phyloP scores from a whole-genome alignment of 2,888 invertebrate genomes.

The Scaptomyza parva region DNA sequence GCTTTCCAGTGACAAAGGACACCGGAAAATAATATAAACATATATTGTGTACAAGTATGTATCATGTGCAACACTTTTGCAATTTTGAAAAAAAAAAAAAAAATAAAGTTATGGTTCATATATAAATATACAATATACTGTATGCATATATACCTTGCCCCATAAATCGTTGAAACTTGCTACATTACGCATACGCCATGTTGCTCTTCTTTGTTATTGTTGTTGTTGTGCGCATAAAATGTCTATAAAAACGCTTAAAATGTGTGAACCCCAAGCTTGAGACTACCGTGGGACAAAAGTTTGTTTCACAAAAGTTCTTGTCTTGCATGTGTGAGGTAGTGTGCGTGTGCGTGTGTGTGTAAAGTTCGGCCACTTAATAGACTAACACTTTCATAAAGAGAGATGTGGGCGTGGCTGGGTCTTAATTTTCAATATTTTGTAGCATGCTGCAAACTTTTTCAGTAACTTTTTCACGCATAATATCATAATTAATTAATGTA shows the following conservation, averaged over 20 bases:
- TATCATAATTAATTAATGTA: constrained; percentile 71
- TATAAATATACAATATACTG: constrained; percentile 23
- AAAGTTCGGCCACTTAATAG: constrained; percentile 45
- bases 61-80: neutral
- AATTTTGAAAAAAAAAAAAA: constrained; percentile 1
- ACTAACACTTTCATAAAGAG: constrained; percentile 41
- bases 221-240: constrained; percentile 63
- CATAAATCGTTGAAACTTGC: constrained; percentile 69
- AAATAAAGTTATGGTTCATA: constrained; percentile 17
- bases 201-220: constrained; percentile 39
- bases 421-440: constrained; percentile 74
- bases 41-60: neutral
- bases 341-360: constrained; percentile 19
- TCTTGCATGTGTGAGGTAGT: constrained; percentile 7
- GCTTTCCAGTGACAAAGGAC: neutral
- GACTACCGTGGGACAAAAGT: constrained; percentile 54
- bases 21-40: neutral
- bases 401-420: constrained; percentile 36
- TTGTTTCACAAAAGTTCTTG: constrained; percentile 61
- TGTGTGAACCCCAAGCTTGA: constrained; percentile 54
- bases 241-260: constrained; percentile 70
- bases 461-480: constrained; percentile 59
- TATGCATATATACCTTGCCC: constrained; percentile 28
- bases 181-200: constrained; percentile 67
- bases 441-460: constrained; percentile 48